Evolutionary conservation across 2,888 invertebrate genomes (phyloP).

Genomic region (Chaitophorus viminalis): DNA sequence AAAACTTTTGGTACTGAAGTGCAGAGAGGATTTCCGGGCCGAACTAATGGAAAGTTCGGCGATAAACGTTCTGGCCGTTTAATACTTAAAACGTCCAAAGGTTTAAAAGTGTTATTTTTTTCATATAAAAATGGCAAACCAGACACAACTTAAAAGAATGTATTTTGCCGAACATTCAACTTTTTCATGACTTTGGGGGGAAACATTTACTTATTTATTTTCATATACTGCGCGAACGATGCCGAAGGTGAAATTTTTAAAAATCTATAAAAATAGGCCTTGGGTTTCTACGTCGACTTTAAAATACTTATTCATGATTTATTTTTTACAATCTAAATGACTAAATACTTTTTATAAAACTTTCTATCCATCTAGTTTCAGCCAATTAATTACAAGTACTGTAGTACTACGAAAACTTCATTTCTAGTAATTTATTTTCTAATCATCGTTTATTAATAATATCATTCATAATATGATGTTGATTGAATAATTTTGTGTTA

Average conservation of each 20-base stretch:
- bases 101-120: conserved; percentile 47
- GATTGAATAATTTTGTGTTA: neutral
- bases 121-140: neutral
- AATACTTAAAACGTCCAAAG: conserved; percentile 51
- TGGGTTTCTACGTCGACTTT: neutral
- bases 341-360: too few species aligned
- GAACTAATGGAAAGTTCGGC: conserved; percentile 42
- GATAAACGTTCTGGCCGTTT: conserved; percentile 51
- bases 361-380: neutral
- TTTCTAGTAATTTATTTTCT: neutral
- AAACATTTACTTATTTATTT: neutral
- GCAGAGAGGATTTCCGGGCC: neutral
- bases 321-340: neutral
- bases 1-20: conserved; percentile 30
- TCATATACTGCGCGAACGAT: neutral
- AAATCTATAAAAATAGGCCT: neutral
- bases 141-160: conserved; percentile 6
- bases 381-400: too few species aligned
- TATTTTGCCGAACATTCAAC: neutral
- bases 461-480: neutral
- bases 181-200: neutral
- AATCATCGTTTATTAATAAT: neutral
- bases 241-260: neutral
- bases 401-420: neutral
- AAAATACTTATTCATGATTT: neutral